Evolutionary conservation across 2,113 vertebrate genomes (phyloP), one percentile per base, ranked within the genome.

Genomic region (Lophura nycthemera): DNA sequence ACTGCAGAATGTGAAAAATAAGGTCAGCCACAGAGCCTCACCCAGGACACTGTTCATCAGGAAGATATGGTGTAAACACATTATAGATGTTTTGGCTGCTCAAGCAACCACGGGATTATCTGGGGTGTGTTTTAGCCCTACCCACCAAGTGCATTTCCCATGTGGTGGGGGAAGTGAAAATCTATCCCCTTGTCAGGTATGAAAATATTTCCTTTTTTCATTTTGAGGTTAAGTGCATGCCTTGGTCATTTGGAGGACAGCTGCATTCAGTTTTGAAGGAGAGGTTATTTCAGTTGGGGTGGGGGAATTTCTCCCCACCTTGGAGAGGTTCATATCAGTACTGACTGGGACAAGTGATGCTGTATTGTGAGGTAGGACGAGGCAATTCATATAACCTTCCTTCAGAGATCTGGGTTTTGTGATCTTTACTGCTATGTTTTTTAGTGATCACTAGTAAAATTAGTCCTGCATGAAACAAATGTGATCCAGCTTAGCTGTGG

Each of bases 121-220:
- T 79, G 76, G 96, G 72, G 69, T 78, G 93, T 92, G 95, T 91
- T 63, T 83, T 36, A 80, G 5, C 24, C 91, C 50, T 89, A 71
- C 34, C 32, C n/a, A 90, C 34, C 52, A 83, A 83, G 64, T 30
- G 86, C 47, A 91, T 94, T 89, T 95, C 90, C 75, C 72, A 81
- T 95, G 83, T 73, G 80, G 43, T 93, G 90, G 80, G 65, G 61
- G 24, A 92, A 94, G 91, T 80, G 52, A 93, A 91, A 95, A 93
- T 78, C 83, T 93, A 32, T n/a, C 91, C 73, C 43, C 18, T 66
- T 70, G 25, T 85, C 81, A 85, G 94, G 85, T 89, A 92, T 19
- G 47, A 93, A 96, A 78, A 72, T 81, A 91, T 88, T 95, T 96
- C 94, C 69, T 89, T 91, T 89, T 88, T 70, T 94, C 83, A 78